Base-by-base conservation (phyloP, 2,113 vertebrate genomes). In the Grallaria varia region DNA sequence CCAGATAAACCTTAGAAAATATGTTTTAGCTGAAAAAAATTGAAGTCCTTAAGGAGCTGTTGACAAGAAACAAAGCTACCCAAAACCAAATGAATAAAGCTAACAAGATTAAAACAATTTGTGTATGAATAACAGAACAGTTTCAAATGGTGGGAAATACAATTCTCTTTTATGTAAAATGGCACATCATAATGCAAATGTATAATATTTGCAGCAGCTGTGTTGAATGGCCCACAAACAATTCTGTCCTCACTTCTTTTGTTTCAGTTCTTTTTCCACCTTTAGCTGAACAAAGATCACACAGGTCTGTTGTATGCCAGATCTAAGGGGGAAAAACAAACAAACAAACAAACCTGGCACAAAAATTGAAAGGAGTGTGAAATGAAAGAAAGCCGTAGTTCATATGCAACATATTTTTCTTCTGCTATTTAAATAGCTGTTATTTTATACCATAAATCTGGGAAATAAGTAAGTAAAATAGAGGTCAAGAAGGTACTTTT, bases 121-220 rank as follows among this genome's bases (percentile, higher is more conserved):
- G 74, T 87, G 58, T 78, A 82, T 87, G 67, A 85, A 80, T 96
- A 78, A 45, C 39, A 93, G 37, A 91, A 80, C 77, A 84, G 44
- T 31, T 74, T 39, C 84, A 90, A 95, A 95, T 96, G 66, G 28
- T 90, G 64, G 30, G 14, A 97, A 86, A 23, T 49, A 31, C 77
- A 76, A 93, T 95, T 94, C 16, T 56, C 20, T 87, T 93, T 96
- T 71, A 96, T 96, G 42, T 66, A 84, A 93, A 95, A 94, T 63
- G 67, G 14, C 68, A 95, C 15, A 3, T 35, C 6, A 80, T 90
- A 95, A 93, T 93, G 82, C 82, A 96, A 93, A 71, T 40, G 56
- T 64, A 50, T 91, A 91, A 68, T 85, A 59, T 83, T 72, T 87
- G 24, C 64, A 89, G 67, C 87, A 92, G 40, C 66, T 96, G 72